These are phyloP conservation scores for Rotaria sp. DNA, from an alignment of 2,888 invertebrate genomes.

Conservation along the genomic window DNA sequence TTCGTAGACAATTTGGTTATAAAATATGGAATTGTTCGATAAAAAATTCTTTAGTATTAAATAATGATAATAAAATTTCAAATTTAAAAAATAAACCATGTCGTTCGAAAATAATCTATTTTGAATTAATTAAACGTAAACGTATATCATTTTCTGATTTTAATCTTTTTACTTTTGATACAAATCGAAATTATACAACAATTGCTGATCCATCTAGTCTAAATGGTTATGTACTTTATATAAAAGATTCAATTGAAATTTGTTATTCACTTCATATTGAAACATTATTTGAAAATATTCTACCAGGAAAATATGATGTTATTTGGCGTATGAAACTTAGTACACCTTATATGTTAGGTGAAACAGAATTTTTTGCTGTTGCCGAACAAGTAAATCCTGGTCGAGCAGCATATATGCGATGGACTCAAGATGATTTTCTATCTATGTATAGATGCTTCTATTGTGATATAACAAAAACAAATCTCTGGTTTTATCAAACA, in stretches of 20 bases:
- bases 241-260: not conserved
- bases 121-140: not conserved
- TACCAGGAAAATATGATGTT: constrained; percentile 9
- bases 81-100: not conserved
- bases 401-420: not conserved
- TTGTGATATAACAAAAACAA: not conserved
- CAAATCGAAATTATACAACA: not conserved
- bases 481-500: constrained; percentile 2
- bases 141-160: not conserved
- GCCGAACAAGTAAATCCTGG: not conserved
- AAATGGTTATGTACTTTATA: constrained; percentile 24
- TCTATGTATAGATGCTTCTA: not conserved
- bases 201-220: not conserved
- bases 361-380: constrained; percentile 16
- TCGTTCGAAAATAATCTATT: not conserved
- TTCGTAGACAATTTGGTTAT: not conserved
- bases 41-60: not conserved
- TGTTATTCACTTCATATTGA: not conserved
- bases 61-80: not conserved
- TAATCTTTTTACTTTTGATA: not conserved
- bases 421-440: constrained; percentile 1
- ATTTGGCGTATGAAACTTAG: not conserved
- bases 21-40: not conserved
- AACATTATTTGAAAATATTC: not conserved
- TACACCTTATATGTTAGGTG: not conserved